Conservation (phyloP, 2,888 invertebrate genomes). For the Lathronympha strigana region DNA sequence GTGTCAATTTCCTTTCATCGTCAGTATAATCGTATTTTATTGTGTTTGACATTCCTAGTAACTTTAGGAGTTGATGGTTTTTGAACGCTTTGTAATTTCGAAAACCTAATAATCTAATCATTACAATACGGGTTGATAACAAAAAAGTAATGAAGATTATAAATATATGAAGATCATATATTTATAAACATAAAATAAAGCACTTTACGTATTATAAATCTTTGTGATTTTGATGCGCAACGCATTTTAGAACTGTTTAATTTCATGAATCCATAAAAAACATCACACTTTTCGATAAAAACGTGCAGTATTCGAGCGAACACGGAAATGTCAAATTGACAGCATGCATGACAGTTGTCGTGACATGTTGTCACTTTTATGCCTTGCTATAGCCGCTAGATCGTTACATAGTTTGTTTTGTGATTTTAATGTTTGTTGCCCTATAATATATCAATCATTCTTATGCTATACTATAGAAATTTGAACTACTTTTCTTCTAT, state of each 20-base stretch:
- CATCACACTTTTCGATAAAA: neutral
- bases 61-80: neutral
- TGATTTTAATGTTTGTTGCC: neutral
- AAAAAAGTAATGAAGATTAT: neutral
- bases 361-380: constrained; percentile 20
- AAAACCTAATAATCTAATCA: neutral
- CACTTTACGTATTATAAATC: too few relatives aligned
- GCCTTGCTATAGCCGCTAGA: neutral
- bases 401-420: constrained; percentile 2
- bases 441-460: neutral
- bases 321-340: constrained; percentile 12
- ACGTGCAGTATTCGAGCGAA: neutral
- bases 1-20: too few relatives aligned
- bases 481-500: neutral
- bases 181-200: too few relatives aligned
- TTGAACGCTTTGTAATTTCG: neutral
- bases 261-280: neutral
- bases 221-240: neutral
- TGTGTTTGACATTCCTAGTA: neutral
- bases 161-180: too few relatives aligned
- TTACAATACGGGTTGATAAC: neutral
- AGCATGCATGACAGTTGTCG: neutral
- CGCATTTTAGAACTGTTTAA: neutral
- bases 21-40: too few relatives aligned
- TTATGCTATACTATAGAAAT: neutral